Evolutionary conservation across 2,888 invertebrate genomes (phyloP).

Genomic region (Euclidia mi): DNA sequence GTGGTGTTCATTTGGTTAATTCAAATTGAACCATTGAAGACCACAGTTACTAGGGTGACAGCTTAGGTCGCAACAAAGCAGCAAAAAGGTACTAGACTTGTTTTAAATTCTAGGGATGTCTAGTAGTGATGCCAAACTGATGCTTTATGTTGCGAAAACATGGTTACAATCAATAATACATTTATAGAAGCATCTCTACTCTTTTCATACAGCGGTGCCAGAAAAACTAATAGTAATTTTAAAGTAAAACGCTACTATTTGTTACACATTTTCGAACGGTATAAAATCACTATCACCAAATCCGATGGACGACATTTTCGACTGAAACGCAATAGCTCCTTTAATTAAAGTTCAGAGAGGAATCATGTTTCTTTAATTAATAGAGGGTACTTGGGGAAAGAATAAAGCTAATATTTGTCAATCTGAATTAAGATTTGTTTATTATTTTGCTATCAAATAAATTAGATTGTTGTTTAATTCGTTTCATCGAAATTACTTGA

Average conservation of each 20-base stretch:
- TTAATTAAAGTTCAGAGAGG: slow-evolving; percentile 26
- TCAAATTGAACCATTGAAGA: too few relatives aligned
- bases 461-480: neutral
- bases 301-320: too few relatives aligned
- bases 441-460: neutral
- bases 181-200: too few relatives aligned
- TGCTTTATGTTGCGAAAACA: too few relatives aligned
- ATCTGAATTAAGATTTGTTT: slow-evolving; percentile 6
- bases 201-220: neutral
- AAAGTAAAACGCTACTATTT: slow-evolving; percentile 27
- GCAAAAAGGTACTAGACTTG: too few relatives aligned
- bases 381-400: neutral
- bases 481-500: neutral
- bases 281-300: slow-evolving; percentile 18
- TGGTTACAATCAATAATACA: too few relatives aligned
- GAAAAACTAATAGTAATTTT: slow-evolving; percentile 29
- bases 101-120: too few relatives aligned
- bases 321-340: neutral
- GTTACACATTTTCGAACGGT: slow-evolving; percentile 10
- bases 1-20: too few relatives aligned
- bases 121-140: too few relatives aligned
- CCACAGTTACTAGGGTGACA: too few relatives aligned
- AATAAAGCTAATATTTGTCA: neutral
- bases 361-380: slow-evolving; percentile 18
- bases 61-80: too few relatives aligned